These are phyloP conservation scores for Monopterus albus DNA, from an alignment of 2,113 vertebrate genomes.

Conservation along the genomic window DNA sequence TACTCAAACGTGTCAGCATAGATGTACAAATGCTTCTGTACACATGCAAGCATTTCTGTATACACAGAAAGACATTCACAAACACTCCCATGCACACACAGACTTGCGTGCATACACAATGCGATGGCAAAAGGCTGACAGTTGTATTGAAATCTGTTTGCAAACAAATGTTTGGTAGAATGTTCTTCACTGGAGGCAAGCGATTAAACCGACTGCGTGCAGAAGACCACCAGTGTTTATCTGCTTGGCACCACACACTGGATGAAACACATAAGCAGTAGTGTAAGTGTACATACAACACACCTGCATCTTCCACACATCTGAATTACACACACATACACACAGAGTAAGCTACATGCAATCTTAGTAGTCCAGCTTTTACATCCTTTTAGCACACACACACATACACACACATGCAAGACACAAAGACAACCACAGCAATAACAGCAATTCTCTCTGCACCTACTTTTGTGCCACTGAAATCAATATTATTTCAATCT, in stretches of 20 bases:
- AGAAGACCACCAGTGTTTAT: conserved; percentile 41
- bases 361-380: not conserved
- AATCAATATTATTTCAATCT: conserved; percentile 35
- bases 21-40: conserved; percentile 9
- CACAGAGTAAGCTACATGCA: not conserved
- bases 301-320: conserved; percentile 25
- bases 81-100: not conserved
- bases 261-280: conserved; percentile 23
- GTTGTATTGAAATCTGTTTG: conserved; percentile 60
- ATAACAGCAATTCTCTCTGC: conserved; percentile 25
- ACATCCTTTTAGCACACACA: not conserved
- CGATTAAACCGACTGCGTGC: conserved; percentile 57
- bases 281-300: conserved; percentile 21
- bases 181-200: conserved; percentile 55
- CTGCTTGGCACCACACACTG: conserved; percentile 28
- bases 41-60: conserved; percentile 17
- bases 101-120: conserved; percentile 19
- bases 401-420: not conserved
- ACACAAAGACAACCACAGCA: not conserved
- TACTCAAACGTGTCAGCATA: conserved; percentile 11
- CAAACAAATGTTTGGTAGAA: conserved; percentile 60
- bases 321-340: conserved; percentile 10
- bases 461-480: conserved; percentile 18
- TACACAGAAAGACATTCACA: conserved; percentile 14
- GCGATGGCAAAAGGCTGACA: conserved; percentile 47